These are phyloP conservation scores for Rhynchonycteris naso DNA, from an alignment of 2,797 vertebrate species.

Conservation along the genomic window DNA sequence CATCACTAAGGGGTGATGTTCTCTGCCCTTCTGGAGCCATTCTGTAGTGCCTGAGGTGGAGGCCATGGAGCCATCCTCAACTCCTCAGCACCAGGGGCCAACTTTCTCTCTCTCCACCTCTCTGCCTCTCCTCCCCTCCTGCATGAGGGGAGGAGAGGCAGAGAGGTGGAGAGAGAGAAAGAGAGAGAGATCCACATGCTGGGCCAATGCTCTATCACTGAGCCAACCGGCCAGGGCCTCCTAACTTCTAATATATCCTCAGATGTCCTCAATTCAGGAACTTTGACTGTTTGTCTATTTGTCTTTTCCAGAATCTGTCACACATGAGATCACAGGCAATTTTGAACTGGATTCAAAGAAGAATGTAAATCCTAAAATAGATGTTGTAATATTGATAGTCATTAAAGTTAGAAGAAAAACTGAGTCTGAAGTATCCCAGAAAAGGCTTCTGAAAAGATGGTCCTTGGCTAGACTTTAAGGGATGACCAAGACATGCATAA, in stretches of 20 bases:
- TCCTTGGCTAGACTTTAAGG: neutral
- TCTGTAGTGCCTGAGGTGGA: too few species aligned
- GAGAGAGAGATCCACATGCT: too few species aligned
- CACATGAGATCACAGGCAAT: neutral
- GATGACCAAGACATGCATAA: neutral
- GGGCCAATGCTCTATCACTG: too few species aligned
- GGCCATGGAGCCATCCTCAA: too few species aligned
- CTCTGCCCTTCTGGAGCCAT: too few species aligned
- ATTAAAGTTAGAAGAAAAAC: neutral
- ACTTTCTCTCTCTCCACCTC: too few species aligned
- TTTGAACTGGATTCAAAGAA: neutral
- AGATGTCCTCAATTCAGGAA: neutral
- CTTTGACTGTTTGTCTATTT: neutral
- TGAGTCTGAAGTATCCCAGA: neutral
- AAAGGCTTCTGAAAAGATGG: neutral
- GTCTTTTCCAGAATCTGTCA: constrained; percentile 8
- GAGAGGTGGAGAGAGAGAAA: too few species aligned
- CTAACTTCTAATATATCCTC: neutral
- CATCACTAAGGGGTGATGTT: too few species aligned
- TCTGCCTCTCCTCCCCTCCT: too few species aligned
- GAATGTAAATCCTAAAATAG: neutral
- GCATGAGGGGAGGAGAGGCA: too few species aligned
- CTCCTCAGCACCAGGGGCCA: too few species aligned
- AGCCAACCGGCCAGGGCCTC: neutral
- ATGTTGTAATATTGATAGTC: neutral